phyloP scores from a whole-genome alignment of 2,113 vertebrate species.

The Pyxicephalus adspersus region DNA sequence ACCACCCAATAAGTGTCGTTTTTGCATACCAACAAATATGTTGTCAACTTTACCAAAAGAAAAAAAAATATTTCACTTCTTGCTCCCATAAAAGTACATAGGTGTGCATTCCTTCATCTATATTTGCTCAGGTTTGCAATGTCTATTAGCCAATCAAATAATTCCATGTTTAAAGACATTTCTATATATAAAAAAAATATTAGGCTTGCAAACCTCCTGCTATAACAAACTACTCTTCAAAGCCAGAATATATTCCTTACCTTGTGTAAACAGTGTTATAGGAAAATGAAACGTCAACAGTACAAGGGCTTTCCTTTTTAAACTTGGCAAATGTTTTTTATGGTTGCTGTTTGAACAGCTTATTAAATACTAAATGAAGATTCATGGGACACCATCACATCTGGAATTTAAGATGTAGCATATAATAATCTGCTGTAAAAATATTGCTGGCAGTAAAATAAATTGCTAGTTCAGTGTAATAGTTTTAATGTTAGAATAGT shows the following conservation, averaged over 20 bases:
- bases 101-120: background rate
- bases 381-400: background rate
- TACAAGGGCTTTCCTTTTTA: slow-evolving; percentile 54
- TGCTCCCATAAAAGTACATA: background rate
- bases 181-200: slow-evolving; percentile 36
- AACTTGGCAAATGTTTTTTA: slow-evolving; percentile 26
- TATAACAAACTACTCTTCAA: slow-evolving; percentile 46
- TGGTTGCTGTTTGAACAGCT: slow-evolving; percentile 16
- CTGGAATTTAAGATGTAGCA: background rate
- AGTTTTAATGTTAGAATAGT: background rate
- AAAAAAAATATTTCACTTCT: slow-evolving; percentile 15
- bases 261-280: slow-evolving; percentile 46
- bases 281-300: slow-evolving; percentile 49
- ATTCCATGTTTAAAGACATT: slow-evolving; percentile 11
- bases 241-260: slow-evolving; percentile 41
- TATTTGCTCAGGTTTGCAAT: slow-evolving; percentile 42
- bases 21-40: slow-evolving; percentile 33
- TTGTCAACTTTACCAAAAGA: slow-evolving; percentile 17
- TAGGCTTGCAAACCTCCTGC: slow-evolving; percentile 38
- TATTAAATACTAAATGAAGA: slow-evolving; percentile 14
- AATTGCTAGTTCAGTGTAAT: background rate
- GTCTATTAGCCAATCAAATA: slow-evolving; percentile 38
- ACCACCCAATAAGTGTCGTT: slow-evolving; percentile 47
- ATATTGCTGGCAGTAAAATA: background rate
- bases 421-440: background rate